Evolutionary conservation across 2,888 invertebrate species (phyloP).

Genomic region (Blastobasis lacticolella): DNA sequence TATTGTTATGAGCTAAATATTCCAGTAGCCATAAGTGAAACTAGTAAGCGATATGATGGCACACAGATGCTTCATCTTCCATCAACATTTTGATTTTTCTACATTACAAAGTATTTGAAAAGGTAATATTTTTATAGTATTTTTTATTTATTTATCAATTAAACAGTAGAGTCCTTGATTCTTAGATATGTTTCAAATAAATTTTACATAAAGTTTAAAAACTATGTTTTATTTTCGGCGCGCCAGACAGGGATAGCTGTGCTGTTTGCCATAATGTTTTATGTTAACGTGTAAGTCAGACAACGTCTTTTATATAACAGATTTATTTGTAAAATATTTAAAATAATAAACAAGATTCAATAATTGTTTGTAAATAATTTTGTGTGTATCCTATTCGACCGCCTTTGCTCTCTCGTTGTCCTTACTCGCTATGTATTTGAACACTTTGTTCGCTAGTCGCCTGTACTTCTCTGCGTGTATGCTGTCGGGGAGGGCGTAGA

Average conservation of each 20-base stretch:
- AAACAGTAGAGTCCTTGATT: constrained; percentile 8
- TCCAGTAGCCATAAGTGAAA: constrained; percentile 14
- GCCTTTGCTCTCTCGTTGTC: constrained; percentile 39
- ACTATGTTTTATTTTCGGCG: constrained; percentile 27
- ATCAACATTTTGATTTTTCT: constrained; percentile 14
- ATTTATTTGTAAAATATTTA: constrained; percentile 42
- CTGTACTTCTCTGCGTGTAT: constrained; percentile 63
- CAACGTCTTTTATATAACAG: constrained; percentile 26
- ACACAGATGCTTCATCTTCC: constrained; percentile 14
- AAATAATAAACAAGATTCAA: constrained; percentile 38
- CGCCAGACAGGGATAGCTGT: constrained; percentile 9
- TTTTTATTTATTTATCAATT: constrained; percentile 44
- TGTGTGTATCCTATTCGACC: constrained; percentile 30
- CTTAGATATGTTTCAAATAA: constrained; percentile 48
- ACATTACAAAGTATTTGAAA: constrained; percentile 37
- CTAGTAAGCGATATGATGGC: constrained; percentile 3
- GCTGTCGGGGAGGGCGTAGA: constrained; percentile 77
- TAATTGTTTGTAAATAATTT: constrained; percentile 17
- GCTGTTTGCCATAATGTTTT: constrained; percentile 20
- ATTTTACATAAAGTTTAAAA: constrained; percentile 39
- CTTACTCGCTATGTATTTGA: constrained; percentile 55
- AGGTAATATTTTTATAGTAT: constrained; percentile 63
- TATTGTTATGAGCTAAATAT: constrained; percentile 1
- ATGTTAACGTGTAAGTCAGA: constrained; percentile 24
- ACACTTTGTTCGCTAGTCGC: constrained; percentile 59